A percentile compares a stretch with the other conserved stretches of the same genome.
phyloP scores from a whole-genome alignment of 2,888 invertebrate species.

The Copidosoma aretas region DNA sequence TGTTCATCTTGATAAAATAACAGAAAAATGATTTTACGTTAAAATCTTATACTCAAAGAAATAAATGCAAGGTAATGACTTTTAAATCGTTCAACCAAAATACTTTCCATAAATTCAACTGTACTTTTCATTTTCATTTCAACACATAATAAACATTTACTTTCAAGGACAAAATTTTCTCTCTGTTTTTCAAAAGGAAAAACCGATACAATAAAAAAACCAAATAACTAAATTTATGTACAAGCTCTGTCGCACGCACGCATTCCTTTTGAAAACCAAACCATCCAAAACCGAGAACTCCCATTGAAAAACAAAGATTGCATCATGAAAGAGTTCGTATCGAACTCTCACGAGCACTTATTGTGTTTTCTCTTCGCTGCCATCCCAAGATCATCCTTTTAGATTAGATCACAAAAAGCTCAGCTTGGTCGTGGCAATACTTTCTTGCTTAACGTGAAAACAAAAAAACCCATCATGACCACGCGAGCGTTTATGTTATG shows the following conservation, averaged over 20 bases:
- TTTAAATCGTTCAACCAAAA: too few species aligned
- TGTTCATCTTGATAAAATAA: too few species aligned
- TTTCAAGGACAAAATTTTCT: background rate
- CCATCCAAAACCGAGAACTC: background rate
- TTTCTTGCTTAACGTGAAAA: background rate
- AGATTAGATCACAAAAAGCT: background rate
- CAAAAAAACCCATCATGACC: background rate
- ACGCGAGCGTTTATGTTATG: conserved; percentile 21
- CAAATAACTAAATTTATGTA: background rate
- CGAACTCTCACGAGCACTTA: conserved; percentile 37
- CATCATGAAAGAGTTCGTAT: conserved; percentile 33
- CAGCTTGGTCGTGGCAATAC: background rate
- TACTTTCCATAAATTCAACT: background rate
- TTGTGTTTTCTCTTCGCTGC: background rate
- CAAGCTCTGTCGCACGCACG: background rate
- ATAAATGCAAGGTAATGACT: too few species aligned
- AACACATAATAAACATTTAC: background rate
- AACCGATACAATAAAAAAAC: background rate
- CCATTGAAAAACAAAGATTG: conserved; percentile 24
- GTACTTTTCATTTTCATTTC: background rate
- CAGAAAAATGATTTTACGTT: background rate
- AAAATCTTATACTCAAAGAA: background rate
- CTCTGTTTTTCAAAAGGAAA: background rate
- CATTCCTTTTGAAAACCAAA: background rate
- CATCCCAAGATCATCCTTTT: background rate